A percentile compares a stretch with the other conserved stretches of the same genome.
Conservation (phyloP, 2,888 invertebrate species). For the Callosobruchus maculatus region DNA sequence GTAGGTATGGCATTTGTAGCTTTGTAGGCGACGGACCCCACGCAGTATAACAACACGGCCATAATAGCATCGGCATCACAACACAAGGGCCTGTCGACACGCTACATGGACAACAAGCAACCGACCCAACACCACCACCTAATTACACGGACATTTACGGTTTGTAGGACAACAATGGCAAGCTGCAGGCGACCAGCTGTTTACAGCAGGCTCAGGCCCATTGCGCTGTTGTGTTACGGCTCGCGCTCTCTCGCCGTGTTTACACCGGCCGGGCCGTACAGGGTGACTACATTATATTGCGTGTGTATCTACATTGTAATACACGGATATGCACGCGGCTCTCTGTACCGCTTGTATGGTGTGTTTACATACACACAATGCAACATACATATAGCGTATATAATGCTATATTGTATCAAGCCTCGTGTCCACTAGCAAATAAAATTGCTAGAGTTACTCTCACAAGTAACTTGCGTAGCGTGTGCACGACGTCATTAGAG, state of each 20-base stretch:
- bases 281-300: not conserved
- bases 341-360: not conserved
- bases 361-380: not conserved
- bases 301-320: not conserved
- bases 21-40: no score
- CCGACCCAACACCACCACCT: not conserved
- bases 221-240: not conserved
- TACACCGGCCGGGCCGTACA: not conserved
- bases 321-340: not conserved
- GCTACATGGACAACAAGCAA: slow-evolving; percentile 10
- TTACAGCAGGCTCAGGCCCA: not conserved
- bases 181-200: not conserved
- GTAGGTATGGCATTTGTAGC: no score
- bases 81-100: slow-evolving; percentile 17
- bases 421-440: no score
- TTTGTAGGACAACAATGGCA: slow-evolving; percentile 19
- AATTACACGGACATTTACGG: slow-evolving; percentile 25
- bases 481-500: no score
- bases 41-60: no score
- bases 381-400: not conserved
- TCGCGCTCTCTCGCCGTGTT: not conserved
- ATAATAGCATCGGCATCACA: no score
- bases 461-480: no score
- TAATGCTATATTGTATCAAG: no score
- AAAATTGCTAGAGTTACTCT: no score